Base-by-base conservation (phyloP, 2,888 invertebrate genomes). In the Epirrhoe tristata region DNA sequence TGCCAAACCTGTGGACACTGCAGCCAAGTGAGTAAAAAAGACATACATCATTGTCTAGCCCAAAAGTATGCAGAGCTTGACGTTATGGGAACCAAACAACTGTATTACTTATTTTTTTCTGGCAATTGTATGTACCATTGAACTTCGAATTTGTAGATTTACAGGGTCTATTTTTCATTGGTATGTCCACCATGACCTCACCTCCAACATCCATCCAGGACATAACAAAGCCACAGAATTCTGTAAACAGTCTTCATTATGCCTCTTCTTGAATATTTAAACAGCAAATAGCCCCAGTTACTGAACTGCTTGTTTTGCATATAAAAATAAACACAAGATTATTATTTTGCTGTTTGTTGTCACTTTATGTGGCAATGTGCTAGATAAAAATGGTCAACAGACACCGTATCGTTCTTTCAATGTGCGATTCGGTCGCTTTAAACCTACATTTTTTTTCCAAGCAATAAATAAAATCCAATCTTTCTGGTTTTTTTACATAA, bases 1-100 rank as follows among this genome's bases (percentile, higher is more conserved):
- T 36, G 99, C 99, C 16, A 98, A 97, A 85, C 99, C 99, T 0
- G 99, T 99, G 0, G 98, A 99, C 85, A 99, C 99, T 1, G 96
- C 97, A 59, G 96, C 97, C 54, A 95, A 97, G 93, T 94, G 53
- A 86, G 87, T 79, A 43, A 5, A 8, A 8, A 36, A 7, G 7
- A 36, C 36, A 36, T 36, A 34, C 34, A 34, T 1, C 34, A 4
- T 6, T 7, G 34, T 7, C 34, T 34, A 5, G 6, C 6, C 34
- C 1, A 34, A 34, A 24, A 24, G 24, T 24, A 24, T 24, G 24
- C 24, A 24, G 24, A 24, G 24, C 24, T 24, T 24, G n/a, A 24
- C 24, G n/a, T n/a, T 24, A 24, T 24, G 24, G 24, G 24, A 24
- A 24, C 24, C 24, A 24, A 24, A 24, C 24, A 24, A 24, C 24